Base-by-base conservation (phyloP, 2,888 invertebrate species). In the Andrena hattorfiana region DNA sequence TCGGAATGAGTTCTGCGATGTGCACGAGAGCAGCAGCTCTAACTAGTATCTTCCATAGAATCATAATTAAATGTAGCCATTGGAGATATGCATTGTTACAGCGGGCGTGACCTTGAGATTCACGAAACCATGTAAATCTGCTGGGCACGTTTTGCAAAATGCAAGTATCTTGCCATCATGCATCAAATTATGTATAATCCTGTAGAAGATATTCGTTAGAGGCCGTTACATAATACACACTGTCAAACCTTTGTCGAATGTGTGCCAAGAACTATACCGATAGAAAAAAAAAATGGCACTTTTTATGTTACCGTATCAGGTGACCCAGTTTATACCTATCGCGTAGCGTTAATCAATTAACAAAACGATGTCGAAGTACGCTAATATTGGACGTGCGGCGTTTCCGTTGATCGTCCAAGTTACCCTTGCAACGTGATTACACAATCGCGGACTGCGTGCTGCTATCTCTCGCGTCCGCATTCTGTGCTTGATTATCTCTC, bases 401-500 rank as follows among this genome's bases (percentile, higher is more conserved):
- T 30, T 20, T 42, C 48, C 48, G 49, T 51, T 30, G 7, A 23
- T 68, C 26, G n/a, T 0, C 13, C 16, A 16, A 60, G 16, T 32
- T 23, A 51, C 13, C n/a, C 16, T 49, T 23, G 35, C 42, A 49
- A 23, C n/a, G 16, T 13, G 8, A 32, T 72, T 62, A 77, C 48
- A 68, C 79, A 59, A 77, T 81, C 56, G 28, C 30, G 5, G 83
- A 87, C 67, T 87, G 83, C 30, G 89, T 86, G 30, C 81, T 82
- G 77, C 72, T 87, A 71, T 83, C 83, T 60, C 80, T 71, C 20
- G 67, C 71, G 32, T 87, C 87, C 28, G 73, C 30, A 35, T 71
- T 84, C 49, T 71, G 74, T n/a, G 62, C 71, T 3, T 86, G 83
- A 72, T 81, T 85, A 32, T 91, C 90, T 71, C 74, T 85, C 20